A percentile compares a stretch with the other conserved stretches of the same genome.
These are phyloP conservation scores for Flabesymbios commensalis DNA, from an alignment of 2,888 invertebrate genomes.

Conservation along the genomic window DNA sequence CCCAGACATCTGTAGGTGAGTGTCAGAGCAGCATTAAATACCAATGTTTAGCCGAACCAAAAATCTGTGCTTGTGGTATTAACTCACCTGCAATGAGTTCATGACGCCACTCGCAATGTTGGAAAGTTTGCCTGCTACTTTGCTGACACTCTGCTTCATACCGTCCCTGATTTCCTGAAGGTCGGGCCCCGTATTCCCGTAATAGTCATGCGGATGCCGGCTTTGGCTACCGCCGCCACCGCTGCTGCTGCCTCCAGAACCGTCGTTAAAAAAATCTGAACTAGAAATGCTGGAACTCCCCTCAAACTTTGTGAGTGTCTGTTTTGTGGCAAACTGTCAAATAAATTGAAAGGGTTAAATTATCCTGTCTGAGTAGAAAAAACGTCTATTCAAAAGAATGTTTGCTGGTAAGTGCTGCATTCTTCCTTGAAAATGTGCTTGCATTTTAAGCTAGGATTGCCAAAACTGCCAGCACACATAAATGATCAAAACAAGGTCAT, in stretches of 20 bases:
- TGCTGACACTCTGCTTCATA: conserved; percentile 93
- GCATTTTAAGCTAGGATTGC: too few relatives aligned
- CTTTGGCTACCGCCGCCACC: conserved; percentile 45
- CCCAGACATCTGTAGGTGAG: too few relatives aligned
- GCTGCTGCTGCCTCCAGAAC: conserved; percentile 63
- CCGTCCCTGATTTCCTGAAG: conserved; percentile 96
- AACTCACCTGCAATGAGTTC: conserved; percentile 80
- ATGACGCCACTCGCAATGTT: conserved; percentile 93
- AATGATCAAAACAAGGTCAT: too few relatives aligned
- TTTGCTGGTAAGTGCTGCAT: too few relatives aligned
- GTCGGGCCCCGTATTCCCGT: conserved; percentile 67
- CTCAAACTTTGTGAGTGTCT: conserved; percentile 78
- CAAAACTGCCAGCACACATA: too few relatives aligned
- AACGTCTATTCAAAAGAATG: too few relatives aligned
- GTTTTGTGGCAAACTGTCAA: conserved; percentile 60
- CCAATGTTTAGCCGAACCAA: too few relatives aligned
- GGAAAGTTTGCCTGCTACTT: conserved; percentile 95
- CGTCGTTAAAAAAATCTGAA: conserved; percentile 84
- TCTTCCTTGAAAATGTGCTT: too few relatives aligned
- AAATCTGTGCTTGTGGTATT: too few relatives aligned
- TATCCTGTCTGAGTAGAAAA: too few relatives aligned
- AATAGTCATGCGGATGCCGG: conserved; percentile 24
- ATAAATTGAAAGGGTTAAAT: too few relatives aligned
- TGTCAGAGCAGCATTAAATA: too few relatives aligned
- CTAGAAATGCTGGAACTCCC: conserved; percentile 95